Base-by-base conservation (phyloP, 2,113 vertebrate genomes). In the Eurystomus gularis region DNA sequence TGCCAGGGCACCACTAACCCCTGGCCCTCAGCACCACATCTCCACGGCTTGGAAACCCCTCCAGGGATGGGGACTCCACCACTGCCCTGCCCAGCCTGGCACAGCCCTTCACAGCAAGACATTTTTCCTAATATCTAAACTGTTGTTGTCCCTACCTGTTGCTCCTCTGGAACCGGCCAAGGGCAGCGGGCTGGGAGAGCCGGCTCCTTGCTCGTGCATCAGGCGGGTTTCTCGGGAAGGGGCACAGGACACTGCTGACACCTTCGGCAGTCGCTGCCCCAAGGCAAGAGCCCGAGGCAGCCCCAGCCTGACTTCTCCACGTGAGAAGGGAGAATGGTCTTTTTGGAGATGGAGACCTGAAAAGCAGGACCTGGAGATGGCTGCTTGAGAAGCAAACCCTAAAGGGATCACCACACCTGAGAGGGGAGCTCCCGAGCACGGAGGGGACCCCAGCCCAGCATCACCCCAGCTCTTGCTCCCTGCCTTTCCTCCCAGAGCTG, bases 361-460 rank as follows among this genome's bases (percentile, higher is more conserved):
- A 37, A 29, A 49, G 35, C 23, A 52, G n/a, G 18, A 55, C 42
- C 26, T 31, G 66, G 71, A 55, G n/a, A 28, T 37, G 0, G 1
- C 51, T 37, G 61, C 61, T 28, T 4, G 0, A 2, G 0, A n/a
- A 37, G 18, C 40, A 44, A 46, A 46, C 6, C 35, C 72, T 4
- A 31, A 21, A 20, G 20, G 13, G 8, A 46, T 17, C 40, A 1
- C 55, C 4, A 2, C 35, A 65, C 7, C 17, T 1, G 4, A 23
- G 4, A 23, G 26, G 18, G 37, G 20, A 75, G 49, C 48, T 69
- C 89, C 69, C 9, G 66, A 58, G 79, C 66, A 37, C 40, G 15
- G 29, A 60, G n/a, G 49, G 37, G n/a, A 52, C 49, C 18, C 42
- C 82, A 72, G 20, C 64, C 58, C 57, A 39, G 33, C 18, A 37